Evolutionary conservation across 2,888 invertebrate genomes (phyloP).

Genomic region (Acrocera orbiculus): DNA sequence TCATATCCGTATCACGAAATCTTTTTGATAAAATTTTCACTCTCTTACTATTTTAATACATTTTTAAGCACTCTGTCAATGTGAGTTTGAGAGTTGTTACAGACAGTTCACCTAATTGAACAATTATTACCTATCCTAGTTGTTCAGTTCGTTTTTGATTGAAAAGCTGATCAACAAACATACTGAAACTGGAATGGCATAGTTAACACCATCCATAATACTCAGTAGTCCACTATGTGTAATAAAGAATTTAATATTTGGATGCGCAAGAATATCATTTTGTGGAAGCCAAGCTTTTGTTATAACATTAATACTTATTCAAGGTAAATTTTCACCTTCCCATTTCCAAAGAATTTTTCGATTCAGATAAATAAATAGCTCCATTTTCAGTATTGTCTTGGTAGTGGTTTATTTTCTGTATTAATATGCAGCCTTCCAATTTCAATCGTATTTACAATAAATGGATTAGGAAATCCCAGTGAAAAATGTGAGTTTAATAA

Average conservation of each 20-base stretch:
- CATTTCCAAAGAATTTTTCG: slow-evolving; percentile 33
- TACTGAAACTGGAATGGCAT: slow-evolving; percentile 29
- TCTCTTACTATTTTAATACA: slow-evolving; percentile 13
- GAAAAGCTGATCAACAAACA: slow-evolving; percentile 28
- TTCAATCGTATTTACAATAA: slow-evolving; percentile 28
- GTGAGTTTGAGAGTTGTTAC: slow-evolving; percentile 18
- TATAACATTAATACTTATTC: slow-evolving; percentile 18
- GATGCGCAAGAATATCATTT: slow-evolving; percentile 29
- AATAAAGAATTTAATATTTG: slow-evolving; percentile 33
- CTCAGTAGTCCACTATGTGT: slow-evolving; percentile 37
- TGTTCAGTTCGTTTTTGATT: slow-evolving; percentile 32
- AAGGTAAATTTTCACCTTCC: slow-evolving; percentile 21
- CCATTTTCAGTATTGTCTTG: slow-evolving; percentile 29
- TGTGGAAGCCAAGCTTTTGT: slow-evolving; percentile 29
- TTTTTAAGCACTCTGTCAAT: slow-evolving; percentile 15
- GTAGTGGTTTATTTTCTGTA: slow-evolving; percentile 19
- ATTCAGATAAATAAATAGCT: slow-evolving; percentile 32
- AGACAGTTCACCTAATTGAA: slow-evolving; percentile 24
- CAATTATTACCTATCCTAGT: slow-evolving; percentile 27
- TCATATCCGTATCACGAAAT: slow-evolving; percentile 23
- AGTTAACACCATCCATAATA: slow-evolving; percentile 30
- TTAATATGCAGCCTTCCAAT: slow-evolving; percentile 30
- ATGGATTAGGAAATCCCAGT: slow-evolving; percentile 23
- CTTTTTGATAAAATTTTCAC: slow-evolving; percentile 16
- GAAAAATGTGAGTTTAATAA: slow-evolving; percentile 27